Evolutionary conservation across 2,888 invertebrate species (phyloP).

Genomic region (Amphipoea oculea): DNA sequence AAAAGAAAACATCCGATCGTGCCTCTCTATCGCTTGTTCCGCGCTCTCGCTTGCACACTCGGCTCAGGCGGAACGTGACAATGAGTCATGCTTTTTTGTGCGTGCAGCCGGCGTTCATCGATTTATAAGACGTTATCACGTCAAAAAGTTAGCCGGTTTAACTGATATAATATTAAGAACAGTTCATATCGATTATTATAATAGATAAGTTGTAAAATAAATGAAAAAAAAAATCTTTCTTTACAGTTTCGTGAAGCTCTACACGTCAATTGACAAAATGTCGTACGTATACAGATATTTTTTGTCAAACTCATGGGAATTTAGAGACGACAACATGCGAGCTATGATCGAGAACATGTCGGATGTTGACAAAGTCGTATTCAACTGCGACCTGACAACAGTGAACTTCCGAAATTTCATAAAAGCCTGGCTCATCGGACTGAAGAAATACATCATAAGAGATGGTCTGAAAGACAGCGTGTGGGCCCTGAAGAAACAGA

Average conservation of each 20-base stretch:
- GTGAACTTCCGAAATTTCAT: slow-evolving; percentile 49
- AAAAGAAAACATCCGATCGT: too few relatives aligned
- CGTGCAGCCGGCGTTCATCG: too few relatives aligned
- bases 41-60: too few relatives aligned
- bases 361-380: slow-evolving; percentile 51
- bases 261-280: slow-evolving; percentile 52
- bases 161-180: too few relatives aligned
- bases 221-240: background rate
- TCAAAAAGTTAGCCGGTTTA: too few relatives aligned
- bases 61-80: too few relatives aligned
- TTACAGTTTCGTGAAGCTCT: slow-evolving; percentile 63
- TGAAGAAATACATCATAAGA: slow-evolving; percentile 58
- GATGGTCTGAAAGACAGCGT: slow-evolving; percentile 47
- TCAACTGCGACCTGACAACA: slow-evolving; percentile 54
- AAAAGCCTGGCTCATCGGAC: slow-evolving; percentile 49
- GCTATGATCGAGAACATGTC: slow-evolving; percentile 43
- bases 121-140: too few relatives aligned
- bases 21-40: too few relatives aligned
- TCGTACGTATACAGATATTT: slow-evolving; percentile 49
- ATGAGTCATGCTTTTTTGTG: too few relatives aligned
- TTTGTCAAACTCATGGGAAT: slow-evolving; percentile 54
- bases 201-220: background rate
- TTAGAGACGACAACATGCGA: slow-evolving; percentile 53
- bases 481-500: slow-evolving; percentile 25
- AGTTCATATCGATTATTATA: too few relatives aligned